Evolutionary conservation across 2,888 invertebrate genomes (phyloP), one percentile per base, ranked within the genome.

Genomic region (Callinectes sapidus): DNA sequence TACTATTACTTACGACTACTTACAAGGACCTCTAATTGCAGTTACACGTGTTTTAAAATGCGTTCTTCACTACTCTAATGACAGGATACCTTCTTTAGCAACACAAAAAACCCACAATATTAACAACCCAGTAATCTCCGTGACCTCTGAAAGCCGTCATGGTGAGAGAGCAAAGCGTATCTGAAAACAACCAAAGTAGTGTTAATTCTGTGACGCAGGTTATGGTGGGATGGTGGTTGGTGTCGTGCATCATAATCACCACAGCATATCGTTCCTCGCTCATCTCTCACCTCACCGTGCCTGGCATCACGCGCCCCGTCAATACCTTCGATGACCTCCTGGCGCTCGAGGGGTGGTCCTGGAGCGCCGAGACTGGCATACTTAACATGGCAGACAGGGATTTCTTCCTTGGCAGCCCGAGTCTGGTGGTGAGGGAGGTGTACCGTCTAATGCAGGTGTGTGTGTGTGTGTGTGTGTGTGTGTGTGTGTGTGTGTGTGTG

Each of bases 231-330:
- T 94, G 87, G 89, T 92, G 91, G 93, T 91, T 90, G 89, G 35
- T 93, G 88, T 92, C 71, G 81, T 91, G 91, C 90, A 32, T 93
- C 32, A 87, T 94, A 66, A 89, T 94, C 71, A 87, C 87, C 85
- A 91, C 87, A 6, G 91, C 89, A 2, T 94, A 93, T 90, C 61
- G 66, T 32, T 93, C 93, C 35, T 87, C 92, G n/a, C 90, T 92
- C 95, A 95, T 77, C 94, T 94, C 94, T 92, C 94, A 91, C 95
- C 95, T 89, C 95, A 95, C 77, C 94, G 92, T 85, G 94, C 95
- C 85, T 86, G 94, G 55, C 94, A 92, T 28, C 94, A 94, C 54
- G 94, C 94, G 6, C 94, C 95, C 94, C 94, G 95, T 81, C 94
- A 94, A 93, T 94, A 94, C 32, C 92, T 89, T 28, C 94, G 95